These are phyloP conservation scores for Hippocampus guttulatus DNA, from an alignment of 2,113 vertebrate species.

Conservation along the genomic window DNA sequence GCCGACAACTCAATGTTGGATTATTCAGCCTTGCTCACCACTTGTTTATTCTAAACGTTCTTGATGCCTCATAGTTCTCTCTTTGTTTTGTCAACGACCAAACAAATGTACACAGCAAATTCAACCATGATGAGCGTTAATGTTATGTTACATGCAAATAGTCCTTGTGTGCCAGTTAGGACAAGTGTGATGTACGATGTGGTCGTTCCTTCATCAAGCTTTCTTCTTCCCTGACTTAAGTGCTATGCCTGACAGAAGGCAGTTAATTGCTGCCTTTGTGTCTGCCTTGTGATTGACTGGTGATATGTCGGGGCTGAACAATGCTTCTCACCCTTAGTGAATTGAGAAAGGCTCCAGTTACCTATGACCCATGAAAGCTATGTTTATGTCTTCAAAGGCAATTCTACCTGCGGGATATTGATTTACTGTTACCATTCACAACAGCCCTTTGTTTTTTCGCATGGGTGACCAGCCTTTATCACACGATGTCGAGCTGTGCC, in stretches of 20 bases:
- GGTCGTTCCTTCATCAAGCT: too few species aligned
- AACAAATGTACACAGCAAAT: too few species aligned
- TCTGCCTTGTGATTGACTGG: not conserved
- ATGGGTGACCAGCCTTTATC: not conserved
- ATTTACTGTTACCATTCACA: not conserved
- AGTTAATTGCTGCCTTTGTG: not conserved
- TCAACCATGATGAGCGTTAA: too few species aligned
- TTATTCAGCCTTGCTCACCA: too few species aligned
- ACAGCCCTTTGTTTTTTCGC: not conserved
- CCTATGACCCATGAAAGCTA: slow-evolving; percentile 1
- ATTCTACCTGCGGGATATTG: slow-evolving; percentile 1
- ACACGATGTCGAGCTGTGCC: not conserved
- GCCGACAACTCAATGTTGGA: too few species aligned
- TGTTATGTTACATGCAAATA: too few species aligned
- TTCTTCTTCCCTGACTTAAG: too few species aligned
- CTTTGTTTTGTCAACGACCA: too few species aligned
- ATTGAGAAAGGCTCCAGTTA: not conserved
- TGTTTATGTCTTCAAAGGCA: not conserved
- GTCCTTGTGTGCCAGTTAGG: too few species aligned
- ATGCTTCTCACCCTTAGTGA: not conserved
- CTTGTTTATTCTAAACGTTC: too few species aligned
- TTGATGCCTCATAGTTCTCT: too few species aligned
- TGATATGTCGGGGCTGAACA: not conserved
- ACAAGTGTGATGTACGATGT: too few species aligned
- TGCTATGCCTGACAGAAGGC: not conserved